A percentile compares a stretch with the other conserved stretches of the same genome.
These are phyloP conservation scores for Bagarius yarrelli DNA, from an alignment of 2,113 vertebrate species.

Conservation along the genomic window DNA sequence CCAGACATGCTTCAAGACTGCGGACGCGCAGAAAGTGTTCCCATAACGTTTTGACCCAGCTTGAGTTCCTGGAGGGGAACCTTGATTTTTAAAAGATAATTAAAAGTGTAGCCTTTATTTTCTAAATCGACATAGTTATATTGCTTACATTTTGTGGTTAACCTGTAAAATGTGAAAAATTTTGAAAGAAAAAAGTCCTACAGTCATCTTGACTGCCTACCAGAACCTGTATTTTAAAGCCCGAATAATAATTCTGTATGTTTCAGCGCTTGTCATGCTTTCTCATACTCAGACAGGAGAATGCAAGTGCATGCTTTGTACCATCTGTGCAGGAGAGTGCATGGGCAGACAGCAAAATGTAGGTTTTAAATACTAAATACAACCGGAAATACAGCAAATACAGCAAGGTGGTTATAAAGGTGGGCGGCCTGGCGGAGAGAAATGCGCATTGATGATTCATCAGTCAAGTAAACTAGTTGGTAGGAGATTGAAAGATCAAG, in stretches of 20 bases:
- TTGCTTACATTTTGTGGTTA: too few species aligned
- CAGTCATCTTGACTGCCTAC: background rate
- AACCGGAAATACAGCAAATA: constrained; percentile 46
- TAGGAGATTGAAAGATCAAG: background rate
- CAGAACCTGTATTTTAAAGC: background rate
- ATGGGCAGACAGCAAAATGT: constrained; percentile 50
- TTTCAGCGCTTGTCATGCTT: background rate
- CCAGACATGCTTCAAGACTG: too few species aligned
- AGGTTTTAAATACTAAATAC: constrained; percentile 52
- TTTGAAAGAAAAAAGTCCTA: too few species aligned
- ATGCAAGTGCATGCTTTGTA: constrained; percentile 9
- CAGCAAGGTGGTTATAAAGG: too few species aligned
- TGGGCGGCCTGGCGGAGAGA: constrained; percentile 40
- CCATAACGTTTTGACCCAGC: too few species aligned
- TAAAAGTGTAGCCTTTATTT: too few species aligned
- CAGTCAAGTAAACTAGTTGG: background rate
- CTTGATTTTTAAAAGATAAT: too few species aligned
- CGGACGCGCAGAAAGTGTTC: too few species aligned
- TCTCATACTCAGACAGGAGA: constrained; percentile 10
- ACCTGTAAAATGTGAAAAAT: too few species aligned
- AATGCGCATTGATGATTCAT: constrained; percentile 1
- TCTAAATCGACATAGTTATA: too few species aligned
- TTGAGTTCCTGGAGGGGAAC: too few species aligned
- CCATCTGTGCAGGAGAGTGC: constrained; percentile 45
- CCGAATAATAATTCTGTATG: background rate